A percentile compares a stretch with the other conserved stretches of the same genome.
Evolutionary conservation across 2,113 vertebrate genomes (phyloP).

Genomic region (Eulemur rufifrons): DNA sequence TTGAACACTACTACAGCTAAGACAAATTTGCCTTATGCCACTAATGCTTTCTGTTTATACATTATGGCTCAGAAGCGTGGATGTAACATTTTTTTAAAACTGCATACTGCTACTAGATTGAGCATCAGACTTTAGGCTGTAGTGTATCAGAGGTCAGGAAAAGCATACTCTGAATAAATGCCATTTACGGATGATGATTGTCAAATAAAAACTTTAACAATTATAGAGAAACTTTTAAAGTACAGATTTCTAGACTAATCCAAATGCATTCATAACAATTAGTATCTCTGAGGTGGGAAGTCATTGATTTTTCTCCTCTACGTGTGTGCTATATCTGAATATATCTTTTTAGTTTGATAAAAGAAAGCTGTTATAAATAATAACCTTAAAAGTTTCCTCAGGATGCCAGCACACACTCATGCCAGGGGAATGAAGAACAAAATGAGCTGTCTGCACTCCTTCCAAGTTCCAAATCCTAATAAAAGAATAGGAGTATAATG

Average conservation of each 20-base stretch:
- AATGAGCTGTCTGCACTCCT: slow-evolving; percentile 89
- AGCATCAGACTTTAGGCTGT: neutral
- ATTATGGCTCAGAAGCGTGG: neutral
- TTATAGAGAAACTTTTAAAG: neutral
- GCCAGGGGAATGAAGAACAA: slow-evolving; percentile 94
- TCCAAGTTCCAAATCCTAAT: slow-evolving; percentile 95
- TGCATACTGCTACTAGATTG: neutral
- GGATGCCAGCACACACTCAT: slow-evolving; percentile 98
- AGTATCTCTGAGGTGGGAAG: neutral
- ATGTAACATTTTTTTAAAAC: neutral
- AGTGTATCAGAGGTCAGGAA: neutral
- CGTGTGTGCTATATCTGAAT: neutral
- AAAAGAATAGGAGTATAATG: slow-evolving; percentile 1
- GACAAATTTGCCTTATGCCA: neutral
- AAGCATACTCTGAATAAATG: slow-evolving; percentile 25
- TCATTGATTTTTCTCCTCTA: neutral
- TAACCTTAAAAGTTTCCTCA: slow-evolving; percentile 94
- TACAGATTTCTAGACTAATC: neutral
- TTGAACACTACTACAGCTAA: neutral
- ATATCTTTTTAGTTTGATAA: slow-evolving; percentile 48
- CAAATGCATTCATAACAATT: neutral
- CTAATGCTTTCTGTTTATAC: neutral
- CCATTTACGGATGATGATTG: neutral
- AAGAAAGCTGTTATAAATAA: slow-evolving; percentile 59
- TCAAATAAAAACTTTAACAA: neutral